A percentile compares a stretch with the other conserved stretches of the same genome.
These are phyloP conservation scores for Drosophila baimaii DNA, from an alignment of 1,140 invertebrate genomes.

Conservation along the genomic window DNA sequence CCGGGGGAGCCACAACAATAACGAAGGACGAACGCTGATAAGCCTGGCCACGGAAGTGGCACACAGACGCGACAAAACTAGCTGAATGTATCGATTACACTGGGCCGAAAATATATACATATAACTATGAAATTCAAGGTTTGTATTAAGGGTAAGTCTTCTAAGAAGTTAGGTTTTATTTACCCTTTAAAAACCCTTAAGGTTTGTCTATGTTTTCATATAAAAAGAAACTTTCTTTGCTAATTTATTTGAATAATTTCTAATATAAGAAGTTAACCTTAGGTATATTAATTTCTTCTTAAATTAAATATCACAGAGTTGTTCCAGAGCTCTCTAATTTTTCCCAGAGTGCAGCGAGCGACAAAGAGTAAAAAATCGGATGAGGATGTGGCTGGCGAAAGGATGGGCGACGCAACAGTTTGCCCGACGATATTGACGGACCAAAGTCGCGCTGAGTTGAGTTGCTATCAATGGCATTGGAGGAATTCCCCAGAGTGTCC, in stretches of 20 bases:
- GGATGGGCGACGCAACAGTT: constrained; percentile 60
- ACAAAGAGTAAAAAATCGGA: constrained; percentile 53
- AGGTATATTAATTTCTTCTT: no score
- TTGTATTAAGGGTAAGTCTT: no score
- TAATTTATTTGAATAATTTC: no score
- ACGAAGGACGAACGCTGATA: constrained; percentile 69
- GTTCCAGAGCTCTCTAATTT: background rate
- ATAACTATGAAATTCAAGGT: no score
- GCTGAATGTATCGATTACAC: constrained; percentile 13
- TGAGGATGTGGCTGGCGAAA: constrained; percentile 1
- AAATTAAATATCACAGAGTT: background rate
- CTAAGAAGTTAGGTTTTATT: no score
- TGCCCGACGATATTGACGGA: constrained; percentile 63
- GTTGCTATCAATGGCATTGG: constrained; percentile 70
- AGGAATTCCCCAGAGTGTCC: constrained; percentile 63
- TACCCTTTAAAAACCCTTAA: no score
- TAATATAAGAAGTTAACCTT: background rate
- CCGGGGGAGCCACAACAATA: constrained; percentile 58
- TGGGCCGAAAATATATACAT: background rate
- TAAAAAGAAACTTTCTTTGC: no score
- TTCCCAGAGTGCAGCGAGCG: constrained; percentile 29
- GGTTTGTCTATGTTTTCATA: no score
- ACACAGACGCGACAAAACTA: constrained; percentile 23
- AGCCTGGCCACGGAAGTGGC: constrained; percentile 64
- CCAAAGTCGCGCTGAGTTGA: constrained; percentile 44